Conservation (phyloP, 1,140 invertebrate genomes). For the Drosophila nigromelanica region DNA sequence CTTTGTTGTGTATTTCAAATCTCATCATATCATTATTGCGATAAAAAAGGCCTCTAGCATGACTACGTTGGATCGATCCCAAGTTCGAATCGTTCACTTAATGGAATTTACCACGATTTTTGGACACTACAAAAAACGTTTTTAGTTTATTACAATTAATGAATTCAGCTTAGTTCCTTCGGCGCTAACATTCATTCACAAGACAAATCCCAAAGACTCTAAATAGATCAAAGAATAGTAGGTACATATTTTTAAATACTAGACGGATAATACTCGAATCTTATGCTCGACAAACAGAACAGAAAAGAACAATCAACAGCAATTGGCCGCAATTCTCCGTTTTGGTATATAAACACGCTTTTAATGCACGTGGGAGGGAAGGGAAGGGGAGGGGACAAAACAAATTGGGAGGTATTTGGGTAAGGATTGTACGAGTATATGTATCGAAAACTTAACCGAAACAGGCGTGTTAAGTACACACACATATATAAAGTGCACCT, state of each 20-base stretch:
- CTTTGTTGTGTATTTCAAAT: conserved; percentile 32
- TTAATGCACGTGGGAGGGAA: background rate
- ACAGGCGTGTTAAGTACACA: conserved; percentile 62
- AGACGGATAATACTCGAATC: conserved; percentile 61
- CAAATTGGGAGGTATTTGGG: conserved; percentile 17
- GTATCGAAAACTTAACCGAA: conserved; percentile 16
- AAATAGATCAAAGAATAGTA: conserved; percentile 32
- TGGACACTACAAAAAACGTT: conserved; percentile 67
- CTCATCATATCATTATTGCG: conserved; percentile 41
- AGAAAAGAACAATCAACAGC: conserved; percentile 43
- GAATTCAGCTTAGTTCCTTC: conserved; percentile 28
- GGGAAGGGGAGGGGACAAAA: conserved; percentile 13
- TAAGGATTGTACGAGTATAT: conserved; percentile 16
- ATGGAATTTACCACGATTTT: conserved; percentile 45
- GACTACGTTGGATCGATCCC: conserved; percentile 32
- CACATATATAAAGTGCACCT: conserved; percentile 47
- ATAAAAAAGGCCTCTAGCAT: conserved; percentile 51
- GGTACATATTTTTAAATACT: conserved; percentile 64
- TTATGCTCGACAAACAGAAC: conserved; percentile 24
- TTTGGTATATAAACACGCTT: conserved; percentile 4
- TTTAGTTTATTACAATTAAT: conserved; percentile 54
- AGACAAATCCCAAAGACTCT: conserved; percentile 46
- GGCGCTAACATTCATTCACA: conserved; percentile 44
- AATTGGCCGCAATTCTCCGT: conserved; percentile 5
- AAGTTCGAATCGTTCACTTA: conserved; percentile 22